Evolutionary conservation across 2,797 vertebrate species (phyloP), one percentile per base, ranked within the genome.

Genomic region (Falco cherrug): DNA sequence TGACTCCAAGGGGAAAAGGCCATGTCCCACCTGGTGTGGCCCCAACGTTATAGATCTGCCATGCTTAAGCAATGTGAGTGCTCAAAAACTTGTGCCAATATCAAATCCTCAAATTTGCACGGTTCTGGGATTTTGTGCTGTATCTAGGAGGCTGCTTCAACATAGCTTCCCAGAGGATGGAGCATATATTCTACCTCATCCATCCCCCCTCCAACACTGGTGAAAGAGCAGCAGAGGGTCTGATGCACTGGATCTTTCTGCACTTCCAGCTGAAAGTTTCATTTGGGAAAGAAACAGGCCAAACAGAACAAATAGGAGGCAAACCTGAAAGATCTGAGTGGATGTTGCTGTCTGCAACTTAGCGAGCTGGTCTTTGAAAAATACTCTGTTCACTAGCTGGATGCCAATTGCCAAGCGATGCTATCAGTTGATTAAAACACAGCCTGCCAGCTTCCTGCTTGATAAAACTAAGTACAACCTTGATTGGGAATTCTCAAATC

Each of bases 351-450:
- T 74, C 95, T 91, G 77, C 83, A 84, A 93, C 90, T 75, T 82
- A 90, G 84, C 1, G 0, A 95, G 78, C 80, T 81, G 90, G 73
- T 94, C 94, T 97, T 88, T 88, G 69, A 89, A 89, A 93, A 95
- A 94, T 60, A 60, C 76, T 48, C 73, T 79, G 71, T 95, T 94
- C 96, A 91, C 95, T 90, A 97, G 83, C 94, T 87, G 85, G 95
- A 89, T 95, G 96, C 92, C 97, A 86, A 96, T 91, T 33, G 97
- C 97, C 97, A 91, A 97, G 89, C 0, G 97, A 98, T 97, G 96
- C 96, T 97, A 98, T 98, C 97, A 98, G 95, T 97, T 98, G 98
- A 98, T 98, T 97, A 98, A 98, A 98, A 97, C 96, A 95, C 84
- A 95, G 97, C 65, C 95, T 93, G 98, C 97, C 98, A 98, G 97